Evolutionary conservation across 2,888 invertebrate species (phyloP), one percentile per base, ranked within the genome.

Genomic region (Oscheius sp.): DNA sequence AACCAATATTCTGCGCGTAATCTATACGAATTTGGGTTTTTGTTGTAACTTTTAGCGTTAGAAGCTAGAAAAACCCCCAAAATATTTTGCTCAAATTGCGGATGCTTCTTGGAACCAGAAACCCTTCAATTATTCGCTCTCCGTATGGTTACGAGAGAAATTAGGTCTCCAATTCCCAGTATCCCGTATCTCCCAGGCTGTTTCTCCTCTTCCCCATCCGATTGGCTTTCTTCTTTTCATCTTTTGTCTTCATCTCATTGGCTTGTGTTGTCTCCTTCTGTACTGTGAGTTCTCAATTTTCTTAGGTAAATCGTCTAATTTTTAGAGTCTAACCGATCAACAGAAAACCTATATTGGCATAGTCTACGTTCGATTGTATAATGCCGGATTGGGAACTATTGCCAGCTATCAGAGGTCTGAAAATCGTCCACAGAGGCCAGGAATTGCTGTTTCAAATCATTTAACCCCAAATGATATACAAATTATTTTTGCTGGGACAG

Each of bases 381-480:
- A 80, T 59, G 75, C 82, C 18, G 82, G 85, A 9, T 79, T 83
- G 63, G 86, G 86, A 27, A 72, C 84, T 25, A 75, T 86, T 6
- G 83, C 81, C 9, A 74, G 69, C 18, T 86, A 80, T 68, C 70
- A 78, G 53, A 76, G 83, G 64, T 52, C 64, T 13, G 75, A 84
- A 45, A 74, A 80, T 63, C 52, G 76, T 18, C 86, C 86, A 1
- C 76, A 72, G 21, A 76, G 75, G 68, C 84, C 85, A 2, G 85
- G 85, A 46, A 78, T 86, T 6, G 83, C 83, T 25, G 82, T 86
- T 18, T 70, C 86, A 7, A 86, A 86, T 63, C 86, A 86, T 69
- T 61, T 86, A 53, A 79, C 81, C 16, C 86, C 86, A 18, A 86
- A 86, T 64, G 86, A 86, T 69, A 79, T 86, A 56, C 85, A 84